Evolutionary conservation across 2,797 vertebrate genomes (phyloP).

Genomic region (Enteromius paludinosus): DNA sequence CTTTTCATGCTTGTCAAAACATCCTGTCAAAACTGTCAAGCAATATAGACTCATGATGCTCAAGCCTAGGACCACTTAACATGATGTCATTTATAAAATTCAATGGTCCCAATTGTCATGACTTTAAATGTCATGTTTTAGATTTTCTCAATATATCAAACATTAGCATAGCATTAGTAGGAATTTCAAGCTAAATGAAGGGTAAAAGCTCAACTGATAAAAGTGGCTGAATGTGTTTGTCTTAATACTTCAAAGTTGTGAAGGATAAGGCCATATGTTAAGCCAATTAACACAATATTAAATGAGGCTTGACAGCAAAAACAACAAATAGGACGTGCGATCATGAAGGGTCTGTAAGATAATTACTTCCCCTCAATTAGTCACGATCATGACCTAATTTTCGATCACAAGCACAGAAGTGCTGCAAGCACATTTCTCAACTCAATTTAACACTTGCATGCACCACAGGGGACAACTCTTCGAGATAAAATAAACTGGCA

Average conservation of each 20-base stretch:
- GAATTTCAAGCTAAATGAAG: background rate
- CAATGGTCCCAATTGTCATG: background rate
- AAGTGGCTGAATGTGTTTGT: background rate
- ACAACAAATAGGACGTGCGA: constrained; percentile 56
- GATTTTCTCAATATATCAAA: constrained; percentile 16
- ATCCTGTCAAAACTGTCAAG: background rate
- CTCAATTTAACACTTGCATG: constrained; percentile 49
- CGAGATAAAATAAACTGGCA: constrained; percentile 36
- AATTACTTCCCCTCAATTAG: constrained; percentile 69
- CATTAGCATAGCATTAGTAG: background rate
- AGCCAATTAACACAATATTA: constrained; percentile 55
- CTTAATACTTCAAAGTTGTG: constrained; percentile 25
- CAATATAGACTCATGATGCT: background rate
- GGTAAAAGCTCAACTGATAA: background rate
- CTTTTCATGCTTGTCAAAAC: background rate
- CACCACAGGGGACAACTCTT: constrained; percentile 21
- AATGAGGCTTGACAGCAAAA: constrained; percentile 59
- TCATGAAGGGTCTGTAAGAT: constrained; percentile 65
- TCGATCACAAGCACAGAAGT: constrained; percentile 50
- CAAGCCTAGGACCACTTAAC: background rate
- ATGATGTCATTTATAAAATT: background rate
- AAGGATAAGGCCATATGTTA: constrained; percentile 42
- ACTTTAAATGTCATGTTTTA: background rate
- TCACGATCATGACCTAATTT: constrained; percentile 65
- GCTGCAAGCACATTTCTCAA: constrained; percentile 42